Evolutionary conservation across 2,113 vertebrate species (phyloP).

Genomic region (Notarius quadriscutis): DNA sequence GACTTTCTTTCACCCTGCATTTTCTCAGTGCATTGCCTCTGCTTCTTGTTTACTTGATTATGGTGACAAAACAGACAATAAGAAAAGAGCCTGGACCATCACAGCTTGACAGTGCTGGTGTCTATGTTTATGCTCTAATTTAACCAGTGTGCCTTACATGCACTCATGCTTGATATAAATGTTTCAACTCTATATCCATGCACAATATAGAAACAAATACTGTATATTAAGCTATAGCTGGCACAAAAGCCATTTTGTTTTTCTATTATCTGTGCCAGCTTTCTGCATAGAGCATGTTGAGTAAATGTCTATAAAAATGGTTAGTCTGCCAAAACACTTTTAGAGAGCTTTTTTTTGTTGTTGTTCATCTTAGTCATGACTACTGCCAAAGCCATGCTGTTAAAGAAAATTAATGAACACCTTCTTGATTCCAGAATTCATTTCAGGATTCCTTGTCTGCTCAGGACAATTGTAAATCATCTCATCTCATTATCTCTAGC

Average conservation of each 20-base stretch:
- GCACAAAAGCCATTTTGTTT: not conserved
- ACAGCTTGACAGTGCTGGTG: not conserved
- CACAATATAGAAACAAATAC: not conserved
- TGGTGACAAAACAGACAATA: slow-evolving; percentile 38
- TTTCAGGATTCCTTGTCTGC: not conserved
- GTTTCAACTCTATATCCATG: not conserved
- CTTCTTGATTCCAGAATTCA: too few relatives aligned
- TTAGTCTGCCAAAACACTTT: not conserved
- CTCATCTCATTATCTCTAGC: too few relatives aligned
- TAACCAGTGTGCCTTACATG: slow-evolving; percentile 25
- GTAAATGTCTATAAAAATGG: not conserved
- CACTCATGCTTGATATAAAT: not conserved
- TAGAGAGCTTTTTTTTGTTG: not conserved
- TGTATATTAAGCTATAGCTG: not conserved
- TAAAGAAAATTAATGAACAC: too few relatives aligned
- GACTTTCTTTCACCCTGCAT: slow-evolving; percentile 1
- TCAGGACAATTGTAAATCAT: not conserved
- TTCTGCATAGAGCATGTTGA: not conserved
- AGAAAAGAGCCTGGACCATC: slow-evolving; percentile 20
- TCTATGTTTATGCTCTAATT: slow-evolving; percentile 33
- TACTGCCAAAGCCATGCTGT: not conserved
- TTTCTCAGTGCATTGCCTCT: not conserved
- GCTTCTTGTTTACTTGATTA: slow-evolving; percentile 33
- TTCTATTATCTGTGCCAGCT: not conserved
- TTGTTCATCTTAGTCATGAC: not conserved